Base-by-base conservation (phyloP, 1,140 invertebrate species). In the Drosophila virilis region DNA sequence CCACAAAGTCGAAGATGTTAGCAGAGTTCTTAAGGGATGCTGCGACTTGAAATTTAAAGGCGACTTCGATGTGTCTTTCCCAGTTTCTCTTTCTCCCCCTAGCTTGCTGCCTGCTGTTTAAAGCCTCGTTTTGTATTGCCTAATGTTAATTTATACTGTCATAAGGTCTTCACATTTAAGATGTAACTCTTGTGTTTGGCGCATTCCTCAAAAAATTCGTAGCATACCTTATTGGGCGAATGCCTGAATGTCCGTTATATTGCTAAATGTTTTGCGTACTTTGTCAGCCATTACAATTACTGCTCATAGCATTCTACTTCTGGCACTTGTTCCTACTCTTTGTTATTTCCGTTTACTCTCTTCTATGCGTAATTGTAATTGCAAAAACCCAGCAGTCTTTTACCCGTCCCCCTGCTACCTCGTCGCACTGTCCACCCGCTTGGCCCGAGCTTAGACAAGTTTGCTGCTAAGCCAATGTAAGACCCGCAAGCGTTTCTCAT, bases 401-500 rank as follows among this genome's bases (percentile, higher is more conserved):
- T 12, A 6, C 33, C 22, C 45, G 35, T 9, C 50, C 55, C 13
- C 9, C 15, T 42, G 9, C 22, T 12, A 8, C 50, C 28, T 35
- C 46, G 6, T 17, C 37, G 32, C 37, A 35, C 57, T 52, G 32
- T 55, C 55, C 50, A 55, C 55, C 9, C 13, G 37, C 58, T 57
- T 74, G 67, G 50, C 51, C 43, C 65, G 38, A 67, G 83, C 83
- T 88, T 88, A 86, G 82, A 76, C 83, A 83, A 86, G 82, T 88
- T 86, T 88, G 83, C 80, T 88, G 84, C 77, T 89, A 88, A 88
- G 83, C 83, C 80, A 88, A 80, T 85, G 83, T 89, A 88, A 88
- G 80, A 80, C 84, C 83, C 84, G 69, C 81, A 89, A 89, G 80
- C 83, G 76, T 88, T 88, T 84, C 84, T 84, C 78, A 79, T 83